Evolutionary conservation across 2,888 invertebrate species (phyloP).

Genomic region (Eilema caniola): DNA sequence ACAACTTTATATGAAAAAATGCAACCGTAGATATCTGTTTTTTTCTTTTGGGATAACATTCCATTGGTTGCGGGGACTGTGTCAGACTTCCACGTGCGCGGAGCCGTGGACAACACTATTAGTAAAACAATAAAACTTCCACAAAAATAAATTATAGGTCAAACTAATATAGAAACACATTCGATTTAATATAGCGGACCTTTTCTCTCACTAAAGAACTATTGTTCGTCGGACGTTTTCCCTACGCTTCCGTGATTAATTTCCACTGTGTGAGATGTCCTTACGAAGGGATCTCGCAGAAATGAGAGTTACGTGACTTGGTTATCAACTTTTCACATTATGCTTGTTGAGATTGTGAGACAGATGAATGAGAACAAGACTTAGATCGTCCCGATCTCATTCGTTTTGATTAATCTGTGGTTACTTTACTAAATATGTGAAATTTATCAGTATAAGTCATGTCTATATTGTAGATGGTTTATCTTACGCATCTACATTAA

Average conservation of each 20-base stretch:
- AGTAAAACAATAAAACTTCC: neutral
- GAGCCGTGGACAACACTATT: neutral
- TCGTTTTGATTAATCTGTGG: neutral
- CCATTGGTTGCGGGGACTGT: too few species aligned
- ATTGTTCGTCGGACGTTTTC: constrained; percentile 23
- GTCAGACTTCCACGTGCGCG: neutral
- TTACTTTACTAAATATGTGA: neutral
- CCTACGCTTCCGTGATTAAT: constrained; percentile 44
- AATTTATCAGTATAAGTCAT: too few species aligned
- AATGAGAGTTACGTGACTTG: constrained; percentile 33
- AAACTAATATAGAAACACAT: constrained; percentile 10
- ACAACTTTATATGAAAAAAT: too few species aligned
- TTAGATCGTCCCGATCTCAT: constrained; percentile 8
- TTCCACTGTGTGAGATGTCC: constrained; percentile 15
- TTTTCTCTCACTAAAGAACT: constrained; percentile 25
- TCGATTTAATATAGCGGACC: constrained; percentile 1
- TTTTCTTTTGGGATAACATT: neutral
- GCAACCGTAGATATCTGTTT: too few species aligned
- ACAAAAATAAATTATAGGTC: neutral
- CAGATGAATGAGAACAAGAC: neutral
- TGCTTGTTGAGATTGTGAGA: neutral
- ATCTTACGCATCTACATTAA: too few species aligned
- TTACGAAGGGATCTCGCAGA: constrained; percentile 21
- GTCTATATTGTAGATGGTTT: too few species aligned
- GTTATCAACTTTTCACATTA: constrained; percentile 8